A percentile compares a stretch with the other conserved stretches of the same genome.
phyloP scores from a whole-genome alignment of 1,140 invertebrate genomes.

The Aphis craccivora region DNA sequence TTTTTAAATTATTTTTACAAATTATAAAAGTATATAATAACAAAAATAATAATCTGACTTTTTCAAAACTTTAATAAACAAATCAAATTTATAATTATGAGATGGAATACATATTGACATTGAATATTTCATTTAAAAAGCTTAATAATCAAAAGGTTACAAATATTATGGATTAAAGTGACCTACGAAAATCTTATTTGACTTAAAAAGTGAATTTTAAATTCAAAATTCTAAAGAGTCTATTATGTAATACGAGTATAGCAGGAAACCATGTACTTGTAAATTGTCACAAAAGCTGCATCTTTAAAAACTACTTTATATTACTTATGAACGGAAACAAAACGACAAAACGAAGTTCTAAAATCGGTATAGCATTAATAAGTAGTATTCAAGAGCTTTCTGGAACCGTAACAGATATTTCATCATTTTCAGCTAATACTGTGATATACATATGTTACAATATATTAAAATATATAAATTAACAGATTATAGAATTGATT shows the following conservation, averaged over 20 bases:
- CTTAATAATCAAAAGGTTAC: neutral
- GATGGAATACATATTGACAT: neutral
- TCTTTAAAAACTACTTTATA: neutral
- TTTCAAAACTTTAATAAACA: neutral
- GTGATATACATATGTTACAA: neutral
- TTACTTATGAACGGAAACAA: neutral
- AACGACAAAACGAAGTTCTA: neutral
- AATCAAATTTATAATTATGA: neutral
- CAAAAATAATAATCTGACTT: neutral
- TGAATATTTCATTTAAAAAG: neutral
- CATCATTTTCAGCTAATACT: neutral
- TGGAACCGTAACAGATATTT: neutral
- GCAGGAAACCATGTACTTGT: neutral
- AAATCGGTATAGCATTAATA: neutral
- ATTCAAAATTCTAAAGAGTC: neutral
- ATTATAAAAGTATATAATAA: neutral
- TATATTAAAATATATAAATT: neutral
- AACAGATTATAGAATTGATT: neutral
- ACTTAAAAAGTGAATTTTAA: neutral
- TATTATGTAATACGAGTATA: no score
- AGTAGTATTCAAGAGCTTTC: neutral
- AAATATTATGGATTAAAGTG: neutral
- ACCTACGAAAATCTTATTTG: neutral
- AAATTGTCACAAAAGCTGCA: neutral
- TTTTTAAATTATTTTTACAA: neutral